Percentiles rank a stretch among this genome's conserved stretches.
Conservation (phyloP, 2,888 invertebrate genomes). For the Lamellibrachia columna region DNA sequence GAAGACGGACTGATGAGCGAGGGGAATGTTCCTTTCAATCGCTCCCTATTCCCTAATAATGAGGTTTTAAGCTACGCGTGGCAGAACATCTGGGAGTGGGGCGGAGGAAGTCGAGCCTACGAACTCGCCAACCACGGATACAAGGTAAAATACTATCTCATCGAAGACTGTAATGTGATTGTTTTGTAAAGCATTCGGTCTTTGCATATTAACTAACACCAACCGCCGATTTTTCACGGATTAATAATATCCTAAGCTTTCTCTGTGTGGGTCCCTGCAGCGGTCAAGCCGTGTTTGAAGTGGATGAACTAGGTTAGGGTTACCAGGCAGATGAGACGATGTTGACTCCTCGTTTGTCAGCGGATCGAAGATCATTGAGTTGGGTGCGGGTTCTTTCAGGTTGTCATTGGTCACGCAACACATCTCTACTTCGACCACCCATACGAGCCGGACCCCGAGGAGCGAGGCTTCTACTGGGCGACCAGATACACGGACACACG, state of each 20-base stretch:
- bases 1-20: constrained; percentile 46
- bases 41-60: background rate
- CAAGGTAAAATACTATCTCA: constrained; percentile 46
- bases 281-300: too few relatives aligned
- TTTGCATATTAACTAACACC: background rate
- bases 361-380: too few relatives aligned
- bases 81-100: constrained; percentile 53
- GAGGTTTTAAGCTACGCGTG: constrained; percentile 43
- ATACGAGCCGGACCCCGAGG: constrained; percentile 52
- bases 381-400: constrained; percentile 28
- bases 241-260: too few relatives aligned
- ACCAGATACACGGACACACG: too few relatives aligned
- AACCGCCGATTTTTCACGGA: too few relatives aligned
- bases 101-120: constrained; percentile 46
- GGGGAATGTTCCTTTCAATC: constrained; percentile 33
- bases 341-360: too few relatives aligned
- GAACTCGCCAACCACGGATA: constrained; percentile 55
- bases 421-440: constrained; percentile 55
- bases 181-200: background rate
- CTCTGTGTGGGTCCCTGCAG: background rate
- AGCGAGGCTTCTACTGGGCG: too few relatives aligned
- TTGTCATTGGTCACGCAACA: constrained; percentile 47
- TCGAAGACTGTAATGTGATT: background rate
- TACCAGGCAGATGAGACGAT: too few relatives aligned
- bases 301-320: too few relatives aligned